A percentile compares a stretch with the other conserved stretches of the same genome.
Evolutionary conservation across 2,888 invertebrate species (phyloP).

Genomic region (Flabesymbios commensalis): DNA sequence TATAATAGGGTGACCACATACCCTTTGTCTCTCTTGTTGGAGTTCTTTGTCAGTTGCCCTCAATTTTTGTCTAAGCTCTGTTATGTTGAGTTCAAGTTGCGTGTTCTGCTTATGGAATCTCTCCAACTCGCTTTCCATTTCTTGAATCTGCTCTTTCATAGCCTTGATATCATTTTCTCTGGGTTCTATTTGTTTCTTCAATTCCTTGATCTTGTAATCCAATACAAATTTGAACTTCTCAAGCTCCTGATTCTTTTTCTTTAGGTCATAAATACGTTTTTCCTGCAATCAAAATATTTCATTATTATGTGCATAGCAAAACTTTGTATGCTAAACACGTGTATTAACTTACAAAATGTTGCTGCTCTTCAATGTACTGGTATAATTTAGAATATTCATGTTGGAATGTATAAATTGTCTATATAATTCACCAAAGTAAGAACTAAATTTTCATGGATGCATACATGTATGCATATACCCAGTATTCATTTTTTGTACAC

Average conservation of each 20-base stretch:
- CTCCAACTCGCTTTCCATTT: conserved; percentile 81
- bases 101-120: conserved; percentile 76
- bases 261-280: conserved; percentile 79
- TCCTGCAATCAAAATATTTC: conserved; percentile 67
- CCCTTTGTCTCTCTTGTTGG: conserved; percentile 67
- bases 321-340: too few relatives aligned
- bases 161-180: conserved; percentile 82
- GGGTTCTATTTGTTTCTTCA: conserved; percentile 85
- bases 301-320: background rate
- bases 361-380: too few relatives aligned
- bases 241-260: conserved; percentile 79
- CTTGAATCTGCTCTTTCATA: conserved; percentile 76
- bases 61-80: conserved; percentile 78
- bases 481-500: too few relatives aligned
- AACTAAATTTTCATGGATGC: too few relatives aligned
- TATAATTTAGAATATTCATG: too few relatives aligned
- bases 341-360: too few relatives aligned
- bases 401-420: too few relatives aligned
- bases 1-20: too few relatives aligned
- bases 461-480: too few relatives aligned
- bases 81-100: conserved; percentile 74
- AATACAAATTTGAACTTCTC: conserved; percentile 90
- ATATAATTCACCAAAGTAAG: too few relatives aligned
- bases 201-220: conserved; percentile 85
- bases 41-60: conserved; percentile 74